A percentile compares a stretch with the other conserved stretches of the same genome.
Evolutionary conservation across 2,797 vertebrate species (phyloP).

Genomic region (Sorex maritimensis): DNA sequence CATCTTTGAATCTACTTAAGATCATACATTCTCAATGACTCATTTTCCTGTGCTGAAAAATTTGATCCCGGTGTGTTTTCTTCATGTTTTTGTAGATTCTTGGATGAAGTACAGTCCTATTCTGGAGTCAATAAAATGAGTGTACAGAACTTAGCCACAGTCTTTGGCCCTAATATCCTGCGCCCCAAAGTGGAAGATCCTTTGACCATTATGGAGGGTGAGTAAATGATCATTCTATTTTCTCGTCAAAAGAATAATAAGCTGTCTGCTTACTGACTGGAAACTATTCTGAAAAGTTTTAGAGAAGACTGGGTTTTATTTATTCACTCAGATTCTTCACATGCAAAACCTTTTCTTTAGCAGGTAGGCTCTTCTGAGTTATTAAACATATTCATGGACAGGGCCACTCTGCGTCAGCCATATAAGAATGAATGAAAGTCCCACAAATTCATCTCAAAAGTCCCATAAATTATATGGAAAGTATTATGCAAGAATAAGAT

Average conservation of each 20-base stretch:
- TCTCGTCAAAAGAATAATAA: not conserved
- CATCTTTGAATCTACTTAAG: not conserved
- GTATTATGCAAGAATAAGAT: slow-evolving; percentile 4
- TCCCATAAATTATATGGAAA: not conserved
- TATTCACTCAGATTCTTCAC: slow-evolving; percentile 29
- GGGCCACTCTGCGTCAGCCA: not conserved
- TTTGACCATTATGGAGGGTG: slow-evolving; percentile 98
- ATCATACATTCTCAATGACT: not conserved
- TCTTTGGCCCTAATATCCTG: slow-evolving; percentile 98
- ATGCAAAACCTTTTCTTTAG: slow-evolving; percentile 11
- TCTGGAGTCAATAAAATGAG: slow-evolving; percentile 99
- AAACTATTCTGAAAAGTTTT: slow-evolving; percentile 9
- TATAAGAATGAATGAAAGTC: not conserved
- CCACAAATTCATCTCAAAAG: not conserved
- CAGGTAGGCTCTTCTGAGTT: not conserved
- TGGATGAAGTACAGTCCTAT: slow-evolving; percentile 99
- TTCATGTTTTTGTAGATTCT: slow-evolving; percentile 92
- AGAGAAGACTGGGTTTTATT: not conserved
- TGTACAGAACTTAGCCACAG: slow-evolving; percentile 98
- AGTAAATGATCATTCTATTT: slow-evolving; percentile 70
- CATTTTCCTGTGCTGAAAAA: slow-evolving; percentile 18
- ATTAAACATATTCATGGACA: not conserved
- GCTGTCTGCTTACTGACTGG: not conserved
- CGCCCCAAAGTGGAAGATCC: slow-evolving; percentile 98
- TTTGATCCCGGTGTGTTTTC: not conserved